Base-by-base conservation (phyloP, 2,797 vertebrate genomes). In the Lacerta viridis region DNA sequence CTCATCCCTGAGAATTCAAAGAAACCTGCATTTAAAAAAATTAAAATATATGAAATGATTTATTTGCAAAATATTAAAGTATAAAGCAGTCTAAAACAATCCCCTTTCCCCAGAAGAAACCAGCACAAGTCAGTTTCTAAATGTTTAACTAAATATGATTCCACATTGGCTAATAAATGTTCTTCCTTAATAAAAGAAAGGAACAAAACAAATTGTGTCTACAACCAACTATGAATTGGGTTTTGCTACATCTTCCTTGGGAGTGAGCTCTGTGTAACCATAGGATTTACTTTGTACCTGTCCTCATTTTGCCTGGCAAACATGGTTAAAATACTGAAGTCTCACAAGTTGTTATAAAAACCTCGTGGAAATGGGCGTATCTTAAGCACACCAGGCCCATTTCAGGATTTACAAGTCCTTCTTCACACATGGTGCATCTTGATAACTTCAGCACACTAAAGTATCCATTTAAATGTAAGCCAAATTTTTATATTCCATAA, bases 51-150 rank as follows among this genome's bases (percentile, higher is more conserved):
- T 50, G 4, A 11, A 84, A 25, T 39, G 4, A 66, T 29, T 68
- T 82, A 82, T 84, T 36, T 36, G n/a, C 18, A 59, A 74, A 74
- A 17, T 55, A 84, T 74, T 72, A 39, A 74, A 74, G 23, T 59
- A 76, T 75, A 76, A 75, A 61, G 15, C 7, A 61, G 8, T 75
- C 15, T 10, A 27, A 41, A 59, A 71, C 17, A 74, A 76, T 69
- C 3, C 1, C 33, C 46, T 25, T 17, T 10, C 27, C 69, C 23
- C 55, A 55, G 46, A 75, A 75, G 68, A 33, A 84, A 75, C 46
- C 23, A 29, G n/a, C 8, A 74, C 20, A 74, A 39, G 81, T 29
- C 8, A 66, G n/a, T 29, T 85, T 75, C 15, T n/a, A n/a, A 64
- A 4, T 36, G 55, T n/a, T 46, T 50, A 33, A 59, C 7, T 74